Evolutionary conservation across 2,113 vertebrate genomes (phyloP).

Genomic region (Sterna hirundo): DNA sequence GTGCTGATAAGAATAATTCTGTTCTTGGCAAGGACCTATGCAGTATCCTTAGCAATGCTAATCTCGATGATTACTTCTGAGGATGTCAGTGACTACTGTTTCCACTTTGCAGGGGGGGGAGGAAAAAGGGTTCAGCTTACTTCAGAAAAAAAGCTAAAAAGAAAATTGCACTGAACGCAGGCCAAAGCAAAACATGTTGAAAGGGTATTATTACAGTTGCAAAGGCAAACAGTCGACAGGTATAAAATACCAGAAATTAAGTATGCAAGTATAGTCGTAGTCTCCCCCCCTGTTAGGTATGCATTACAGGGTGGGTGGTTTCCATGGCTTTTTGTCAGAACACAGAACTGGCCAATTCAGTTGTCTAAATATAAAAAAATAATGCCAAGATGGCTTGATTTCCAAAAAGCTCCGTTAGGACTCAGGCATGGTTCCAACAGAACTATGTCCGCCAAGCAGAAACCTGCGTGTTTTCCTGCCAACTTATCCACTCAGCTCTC

Average conservation of each 20-base stretch:
- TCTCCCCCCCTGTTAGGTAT: not conserved
- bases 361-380: not conserved
- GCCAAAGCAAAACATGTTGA: not conserved
- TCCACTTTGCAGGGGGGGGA: not conserved
- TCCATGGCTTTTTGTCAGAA: not conserved
- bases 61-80: not conserved
- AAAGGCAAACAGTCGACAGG: not conserved
- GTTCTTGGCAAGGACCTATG: not conserved
- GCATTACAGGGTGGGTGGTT: not conserved
- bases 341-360: not conserved
- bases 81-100: not conserved
- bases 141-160: not conserved
- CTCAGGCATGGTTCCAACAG: not conserved
- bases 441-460: not conserved
- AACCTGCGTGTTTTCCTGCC: not conserved
- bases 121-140: not conserved
- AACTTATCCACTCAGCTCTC: not conserved
- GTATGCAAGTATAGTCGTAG: not conserved
- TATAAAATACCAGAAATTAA: not conserved
- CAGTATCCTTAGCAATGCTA: not conserved
- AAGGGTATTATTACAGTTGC: not conserved
- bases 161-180: not conserved
- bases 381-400: not conserved
- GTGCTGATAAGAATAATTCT: not conserved
- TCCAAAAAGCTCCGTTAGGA: not conserved